Base-by-base conservation (phyloP, 2,113 vertebrate species). In the Dasyornis broadbenti region DNA sequence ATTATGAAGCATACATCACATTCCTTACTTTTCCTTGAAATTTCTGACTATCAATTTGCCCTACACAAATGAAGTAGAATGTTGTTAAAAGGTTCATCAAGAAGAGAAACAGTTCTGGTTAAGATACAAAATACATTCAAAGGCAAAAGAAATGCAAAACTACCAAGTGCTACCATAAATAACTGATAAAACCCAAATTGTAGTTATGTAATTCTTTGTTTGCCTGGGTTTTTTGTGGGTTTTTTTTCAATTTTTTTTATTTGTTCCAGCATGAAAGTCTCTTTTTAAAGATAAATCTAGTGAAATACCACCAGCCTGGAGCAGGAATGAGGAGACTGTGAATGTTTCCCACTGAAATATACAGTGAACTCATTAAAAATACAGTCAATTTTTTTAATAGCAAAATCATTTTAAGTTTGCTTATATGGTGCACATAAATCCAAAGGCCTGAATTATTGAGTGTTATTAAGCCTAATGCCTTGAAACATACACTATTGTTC, bases 371-470 rank as follows among this genome's bases (percentile, higher is more conserved):
- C 90, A 94, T 96, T 90, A 94, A 92, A 94, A 94, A 94, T 90
- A 91, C 30, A 88, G 90, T 92, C 87, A 80, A 56, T 83, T 90
- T 90, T 73, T 96, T 81, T 45, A 94, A 95, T 86, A 86, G 60
- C 28, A 90, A 96, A 96, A 90, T 95, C 60, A 83, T 88, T 96
- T 94, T 30, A 90, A 92, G 66, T 95, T 93, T 94, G 54, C 92
- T 86, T 93, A 81, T 89, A 92, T 70, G 47, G 68, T 59, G 50
- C 22, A 63, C 50, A 92, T 94, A 92, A 95, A 97, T 94, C 79
- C 13, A 3, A 61, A 86, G 45, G 42, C 44, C 40, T 89, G 82
- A 66, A 83, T 91, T 92, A 87, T 40, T 78, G 63, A 86, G 42
- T 17, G 4, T 83, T 92, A 53, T 77, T 83, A 94, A 93, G 64